Percentiles rank a stretch among this genome's conserved stretches.
phyloP scores from a whole-genome alignment of 2,113 vertebrate species.

The Dicrurus megarhynchus region DNA sequence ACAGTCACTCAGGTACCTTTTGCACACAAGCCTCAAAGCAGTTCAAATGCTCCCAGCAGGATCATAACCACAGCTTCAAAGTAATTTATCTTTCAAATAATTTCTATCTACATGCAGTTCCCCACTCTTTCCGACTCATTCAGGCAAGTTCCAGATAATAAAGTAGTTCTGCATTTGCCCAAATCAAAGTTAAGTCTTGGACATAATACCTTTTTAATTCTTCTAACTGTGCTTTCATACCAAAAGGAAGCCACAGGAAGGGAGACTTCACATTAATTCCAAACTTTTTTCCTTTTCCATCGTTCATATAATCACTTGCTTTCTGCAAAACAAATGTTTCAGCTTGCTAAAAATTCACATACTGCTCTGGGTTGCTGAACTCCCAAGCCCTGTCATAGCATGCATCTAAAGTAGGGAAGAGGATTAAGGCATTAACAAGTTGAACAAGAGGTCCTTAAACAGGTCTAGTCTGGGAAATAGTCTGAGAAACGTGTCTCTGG shows the following conservation, averaged over 20 bases:
- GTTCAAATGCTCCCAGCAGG: neutral
- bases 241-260: neutral
- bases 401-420: neutral
- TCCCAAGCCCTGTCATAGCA: conserved; percentile 4
- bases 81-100: neutral
- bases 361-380: neutral
- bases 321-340: conserved; percentile 2
- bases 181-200: neutral
- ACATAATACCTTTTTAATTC: neutral
- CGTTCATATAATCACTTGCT: neutral
- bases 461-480: conserved; percentile 19
- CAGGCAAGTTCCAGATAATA: neutral
- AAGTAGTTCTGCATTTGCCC: neutral
- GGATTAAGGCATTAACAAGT: conserved; percentile 56
- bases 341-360: neutral
- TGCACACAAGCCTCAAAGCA: neutral
- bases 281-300: neutral
- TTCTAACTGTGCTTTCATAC: neutral
- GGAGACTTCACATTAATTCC: neutral
- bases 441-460: conserved; percentile 50
- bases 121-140: neutral
- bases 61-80: neutral
- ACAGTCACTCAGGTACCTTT: neutral
- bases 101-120: neutral
- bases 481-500: neutral